Conservation (phyloP, 1,140 invertebrate species). For the Drosophila sechellia region DNA sequence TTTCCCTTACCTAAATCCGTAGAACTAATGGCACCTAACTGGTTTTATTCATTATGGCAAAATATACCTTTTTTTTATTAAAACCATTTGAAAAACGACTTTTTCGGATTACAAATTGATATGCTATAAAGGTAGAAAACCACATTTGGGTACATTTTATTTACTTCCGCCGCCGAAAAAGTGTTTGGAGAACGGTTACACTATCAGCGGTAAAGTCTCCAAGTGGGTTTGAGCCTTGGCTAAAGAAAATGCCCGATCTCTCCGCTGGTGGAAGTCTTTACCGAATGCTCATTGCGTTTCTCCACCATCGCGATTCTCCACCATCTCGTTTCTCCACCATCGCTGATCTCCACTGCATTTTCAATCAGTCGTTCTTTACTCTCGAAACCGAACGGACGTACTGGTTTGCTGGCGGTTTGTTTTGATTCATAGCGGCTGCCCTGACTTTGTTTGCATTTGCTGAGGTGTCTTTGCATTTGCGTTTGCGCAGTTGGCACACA, state of each 20-base stretch:
- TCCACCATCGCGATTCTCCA: too few species aligned
- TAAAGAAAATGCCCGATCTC: too few species aligned
- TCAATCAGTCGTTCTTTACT: not conserved
- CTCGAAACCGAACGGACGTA: constrained; percentile 14
- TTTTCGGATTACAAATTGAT: not conserved
- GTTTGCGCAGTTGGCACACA: constrained; percentile 15
- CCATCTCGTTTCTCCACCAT: too few species aligned
- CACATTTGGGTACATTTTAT: too few species aligned
- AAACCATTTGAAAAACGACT: not conserved
- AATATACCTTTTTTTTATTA: constrained; percentile 47
- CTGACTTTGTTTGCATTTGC: constrained; percentile 28
- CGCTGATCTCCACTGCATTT: too few species aligned
- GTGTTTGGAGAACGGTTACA: too few species aligned
- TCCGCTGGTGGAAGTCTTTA: too few species aligned
- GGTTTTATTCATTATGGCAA: constrained; percentile 53
- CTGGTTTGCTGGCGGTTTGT: not conserved
- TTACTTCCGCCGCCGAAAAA: too few species aligned
- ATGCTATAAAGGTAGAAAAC: too few species aligned
- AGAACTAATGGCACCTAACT: constrained; percentile 48
- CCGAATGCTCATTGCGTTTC: too few species aligned
- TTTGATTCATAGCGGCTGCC: not conserved
- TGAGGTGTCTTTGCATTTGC: constrained; percentile 12
- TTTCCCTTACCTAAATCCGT: constrained; percentile 29
- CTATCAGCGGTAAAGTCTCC: too few species aligned
- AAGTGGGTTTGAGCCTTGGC: too few species aligned